phyloP scores from a whole-genome alignment of 2,797 vertebrate genomes.

The Platalea minor region DNA sequence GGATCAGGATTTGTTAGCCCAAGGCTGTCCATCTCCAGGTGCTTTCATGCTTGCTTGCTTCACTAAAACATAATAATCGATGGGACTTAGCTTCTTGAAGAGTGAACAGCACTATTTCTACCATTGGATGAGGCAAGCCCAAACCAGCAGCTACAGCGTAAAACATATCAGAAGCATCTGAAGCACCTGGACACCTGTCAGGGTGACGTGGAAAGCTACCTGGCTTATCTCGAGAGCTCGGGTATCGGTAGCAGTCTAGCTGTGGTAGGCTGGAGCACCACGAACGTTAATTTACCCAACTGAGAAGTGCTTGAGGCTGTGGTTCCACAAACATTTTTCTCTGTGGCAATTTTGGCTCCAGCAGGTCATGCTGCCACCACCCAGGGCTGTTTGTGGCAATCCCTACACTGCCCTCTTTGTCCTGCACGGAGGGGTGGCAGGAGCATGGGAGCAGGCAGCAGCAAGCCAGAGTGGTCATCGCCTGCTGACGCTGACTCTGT shows the following conservation, averaged over 20 bases:
- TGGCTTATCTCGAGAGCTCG: not conserved
- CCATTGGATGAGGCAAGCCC: not conserved
- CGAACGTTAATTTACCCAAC: not conserved
- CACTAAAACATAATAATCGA: not conserved
- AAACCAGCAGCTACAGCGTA: not conserved
- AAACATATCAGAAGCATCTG: not conserved
- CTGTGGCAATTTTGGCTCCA: not conserved
- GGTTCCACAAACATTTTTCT: not conserved
- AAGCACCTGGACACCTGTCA: not conserved
- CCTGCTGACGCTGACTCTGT: not conserved
- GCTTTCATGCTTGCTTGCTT: not conserved
- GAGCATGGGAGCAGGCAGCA: not conserved
- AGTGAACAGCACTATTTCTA: not conserved
- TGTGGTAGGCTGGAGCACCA: not conserved
- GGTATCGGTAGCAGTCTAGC: not conserved
- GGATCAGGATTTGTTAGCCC: not conserved
- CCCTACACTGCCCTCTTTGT: conserved; percentile 17
- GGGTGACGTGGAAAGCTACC: not conserved
- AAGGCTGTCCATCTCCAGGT: conserved; percentile 9
- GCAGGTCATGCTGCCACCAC: not conserved
- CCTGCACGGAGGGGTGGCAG: not conserved
- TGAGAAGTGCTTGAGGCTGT: not conserved
- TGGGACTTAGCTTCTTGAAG: not conserved
- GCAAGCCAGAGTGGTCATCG: not conserved
- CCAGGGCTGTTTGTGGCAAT: not conserved